phyloP scores from a whole-genome alignment of 2,888 invertebrate species.

The Cerastis rubricosa region DNA sequence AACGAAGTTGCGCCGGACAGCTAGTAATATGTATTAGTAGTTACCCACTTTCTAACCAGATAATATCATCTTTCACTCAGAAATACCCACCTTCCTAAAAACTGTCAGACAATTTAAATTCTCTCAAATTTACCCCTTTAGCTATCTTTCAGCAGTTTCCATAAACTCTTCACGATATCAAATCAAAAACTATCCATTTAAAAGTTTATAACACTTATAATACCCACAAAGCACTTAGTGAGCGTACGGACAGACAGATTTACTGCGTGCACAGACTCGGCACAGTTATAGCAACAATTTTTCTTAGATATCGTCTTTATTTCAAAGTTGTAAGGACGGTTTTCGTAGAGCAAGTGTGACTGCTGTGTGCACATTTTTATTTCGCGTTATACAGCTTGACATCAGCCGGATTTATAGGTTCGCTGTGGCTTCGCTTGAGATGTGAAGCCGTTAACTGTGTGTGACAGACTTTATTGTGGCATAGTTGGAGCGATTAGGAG shows the following conservation, averaged over 20 bases:
- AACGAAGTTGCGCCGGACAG: no score
- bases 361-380: constrained; percentile 49
- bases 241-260: constrained; percentile 52
- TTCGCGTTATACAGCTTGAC: constrained; percentile 46
- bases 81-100: background rate
- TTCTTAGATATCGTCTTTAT: constrained; percentile 12
- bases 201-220: constrained; percentile 35
- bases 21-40: no score
- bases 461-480: constrained; percentile 42
- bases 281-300: constrained; percentile 30
- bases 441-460: constrained; percentile 42
- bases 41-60: background rate
- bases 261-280: constrained; percentile 52
- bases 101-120: background rate
- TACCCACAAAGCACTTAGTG: constrained; percentile 49
- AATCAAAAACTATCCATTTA: constrained; percentile 45
- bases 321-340: background rate
- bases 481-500: constrained; percentile 18
- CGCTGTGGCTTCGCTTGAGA: constrained; percentile 28
- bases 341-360: background rate
- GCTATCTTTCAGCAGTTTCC: background rate
- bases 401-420: constrained; percentile 56
- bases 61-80: background rate
- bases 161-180: constrained; percentile 31
- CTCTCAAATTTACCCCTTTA: background rate